A percentile compares a stretch with the other conserved stretches of the same genome.
Conservation (phyloP, 2,888 invertebrate species). For the Trichogramma dendrolimi region DNA sequence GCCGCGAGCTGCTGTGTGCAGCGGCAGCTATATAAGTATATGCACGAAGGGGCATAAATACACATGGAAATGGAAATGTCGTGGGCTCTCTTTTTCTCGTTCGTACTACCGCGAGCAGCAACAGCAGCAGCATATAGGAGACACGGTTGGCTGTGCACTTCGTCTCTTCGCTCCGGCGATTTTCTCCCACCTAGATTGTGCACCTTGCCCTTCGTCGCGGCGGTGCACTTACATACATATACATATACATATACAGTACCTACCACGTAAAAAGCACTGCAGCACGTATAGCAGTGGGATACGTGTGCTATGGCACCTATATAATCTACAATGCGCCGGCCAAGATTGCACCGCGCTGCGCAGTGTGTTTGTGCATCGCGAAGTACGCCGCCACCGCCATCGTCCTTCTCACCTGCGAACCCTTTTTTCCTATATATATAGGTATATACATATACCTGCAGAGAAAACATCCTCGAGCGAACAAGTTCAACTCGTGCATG, state of each 20-base stretch:
- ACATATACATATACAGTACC: too few relatives aligned
- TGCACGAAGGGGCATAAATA: slow-evolving; percentile 31
- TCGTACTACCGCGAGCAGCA: too few relatives aligned
- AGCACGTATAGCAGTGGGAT: too few relatives aligned
- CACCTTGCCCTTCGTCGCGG: neutral
- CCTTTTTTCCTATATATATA: slow-evolving; percentile 6
- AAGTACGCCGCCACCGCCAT: neutral
- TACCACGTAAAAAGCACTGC: too few relatives aligned
- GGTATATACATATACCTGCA: too few relatives aligned
- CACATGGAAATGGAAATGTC: slow-evolving; percentile 40
- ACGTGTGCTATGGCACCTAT: too few relatives aligned
- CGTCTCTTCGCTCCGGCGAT: slow-evolving; percentile 47
- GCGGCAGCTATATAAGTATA: slow-evolving; percentile 20
- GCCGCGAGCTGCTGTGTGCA: slow-evolving; percentile 19
- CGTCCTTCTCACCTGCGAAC: slow-evolving; percentile 26
- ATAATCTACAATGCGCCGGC: too few relatives aligned
- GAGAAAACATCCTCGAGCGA: too few relatives aligned
- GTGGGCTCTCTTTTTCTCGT: neutral
- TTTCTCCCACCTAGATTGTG: slow-evolving; percentile 33
- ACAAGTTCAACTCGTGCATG: too few relatives aligned
- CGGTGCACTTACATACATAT: too few relatives aligned
- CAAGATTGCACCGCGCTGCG: too few relatives aligned
- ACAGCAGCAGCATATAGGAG: slow-evolving; percentile 35
- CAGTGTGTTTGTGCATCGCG: too few relatives aligned
- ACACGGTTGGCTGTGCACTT: slow-evolving; percentile 45